Evolutionary conservation across 2,888 invertebrate species (phyloP).

Genomic region (Tethea ocularis): DNA sequence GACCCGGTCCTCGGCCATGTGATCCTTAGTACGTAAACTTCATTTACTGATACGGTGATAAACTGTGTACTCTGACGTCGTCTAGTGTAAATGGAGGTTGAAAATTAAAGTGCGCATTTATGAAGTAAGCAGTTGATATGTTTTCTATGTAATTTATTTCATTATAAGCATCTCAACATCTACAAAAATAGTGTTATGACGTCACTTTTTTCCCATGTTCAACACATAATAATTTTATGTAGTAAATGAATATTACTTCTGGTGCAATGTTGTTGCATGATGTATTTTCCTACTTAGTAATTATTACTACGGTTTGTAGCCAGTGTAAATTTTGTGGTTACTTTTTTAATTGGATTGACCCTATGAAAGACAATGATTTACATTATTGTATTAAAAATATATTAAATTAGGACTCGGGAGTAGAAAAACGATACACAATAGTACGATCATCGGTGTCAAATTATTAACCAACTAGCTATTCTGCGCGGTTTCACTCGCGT

Average conservation of each 20-base stretch:
- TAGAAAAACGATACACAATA: too few relatives aligned
- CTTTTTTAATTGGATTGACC: neutral
- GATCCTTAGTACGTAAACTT: neutral
- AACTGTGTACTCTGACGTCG: conserved; percentile 23
- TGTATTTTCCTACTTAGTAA: neutral
- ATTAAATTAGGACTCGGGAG: neutral
- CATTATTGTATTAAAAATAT: neutral
- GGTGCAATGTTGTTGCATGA: neutral
- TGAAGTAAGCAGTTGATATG: neutral
- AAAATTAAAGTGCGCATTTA: neutral
- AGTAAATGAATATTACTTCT: neutral
- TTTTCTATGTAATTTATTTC: too few relatives aligned
- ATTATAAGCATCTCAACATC: neutral
- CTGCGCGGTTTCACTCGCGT: too few relatives aligned
- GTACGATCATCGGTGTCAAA: too few relatives aligned
- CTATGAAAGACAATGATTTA: neutral
- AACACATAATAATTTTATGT: neutral
- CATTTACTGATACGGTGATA: neutral
- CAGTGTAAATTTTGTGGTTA: neutral
- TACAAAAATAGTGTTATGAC: neutral
- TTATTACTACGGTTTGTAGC: neutral
- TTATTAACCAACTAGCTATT: too few relatives aligned
- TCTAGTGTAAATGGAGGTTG: neutral
- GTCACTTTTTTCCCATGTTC: neutral
- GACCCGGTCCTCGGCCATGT: neutral